phyloP scores from a whole-genome alignment of 1,140 invertebrate species.

The Chironomus tepperi region DNA sequence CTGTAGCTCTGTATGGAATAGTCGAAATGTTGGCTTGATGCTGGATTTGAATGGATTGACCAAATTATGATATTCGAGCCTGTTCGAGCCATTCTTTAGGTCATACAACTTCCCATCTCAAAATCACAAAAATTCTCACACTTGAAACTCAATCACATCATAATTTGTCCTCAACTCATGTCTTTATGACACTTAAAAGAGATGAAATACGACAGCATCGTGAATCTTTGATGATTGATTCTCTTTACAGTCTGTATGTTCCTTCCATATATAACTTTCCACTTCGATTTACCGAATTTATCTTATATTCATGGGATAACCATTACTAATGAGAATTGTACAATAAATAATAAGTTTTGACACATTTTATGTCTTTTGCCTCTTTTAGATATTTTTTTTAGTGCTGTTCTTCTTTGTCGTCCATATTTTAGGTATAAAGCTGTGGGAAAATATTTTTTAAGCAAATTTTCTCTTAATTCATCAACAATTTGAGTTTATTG shows the following conservation, averaged over 20 bases:
- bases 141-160: background rate
- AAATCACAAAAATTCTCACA: background rate
- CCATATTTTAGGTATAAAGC: background rate
- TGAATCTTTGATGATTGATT: slow-evolving; percentile 3
- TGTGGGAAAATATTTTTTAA: background rate
- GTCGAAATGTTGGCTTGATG: no score
- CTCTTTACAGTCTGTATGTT: background rate
- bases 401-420: background rate
- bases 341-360: background rate
- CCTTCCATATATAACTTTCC: background rate
- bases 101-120: no score
- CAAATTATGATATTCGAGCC: no score
- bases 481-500: background rate
- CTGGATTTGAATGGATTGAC: no score
- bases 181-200: background rate
- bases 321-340: slow-evolving; percentile 8
- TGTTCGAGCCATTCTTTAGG: no score
- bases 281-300: background rate
- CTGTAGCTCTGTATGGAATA: no score
- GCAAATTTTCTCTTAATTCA: background rate
- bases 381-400: background rate
- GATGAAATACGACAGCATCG: background rate
- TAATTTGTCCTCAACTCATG: background rate
- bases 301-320: background rate
- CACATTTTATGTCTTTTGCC: background rate